Evolutionary conservation across 1,140 invertebrate genomes (phyloP).

Genomic region (Drosophila kikkawai): DNA sequence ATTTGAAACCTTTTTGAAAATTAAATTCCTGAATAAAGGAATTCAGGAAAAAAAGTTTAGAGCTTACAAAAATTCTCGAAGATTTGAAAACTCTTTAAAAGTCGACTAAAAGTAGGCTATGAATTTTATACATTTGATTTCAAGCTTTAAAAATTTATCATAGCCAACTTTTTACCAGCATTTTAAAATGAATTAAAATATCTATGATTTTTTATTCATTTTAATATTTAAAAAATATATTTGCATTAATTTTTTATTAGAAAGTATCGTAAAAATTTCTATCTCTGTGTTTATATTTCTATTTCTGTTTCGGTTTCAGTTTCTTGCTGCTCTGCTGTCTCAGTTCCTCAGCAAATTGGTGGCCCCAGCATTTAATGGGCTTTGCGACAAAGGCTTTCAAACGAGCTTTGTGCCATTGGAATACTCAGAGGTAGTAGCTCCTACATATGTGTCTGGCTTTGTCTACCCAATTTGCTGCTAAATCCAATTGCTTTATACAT

Average conservation of each 20-base stretch:
- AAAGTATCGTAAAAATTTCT: not conserved
- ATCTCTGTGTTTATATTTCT: conserved; percentile 27
- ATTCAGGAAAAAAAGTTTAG: too few species aligned
- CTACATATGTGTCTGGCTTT: conserved; percentile 29
- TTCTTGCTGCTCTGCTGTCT: conserved; percentile 41
- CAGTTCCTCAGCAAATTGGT: conserved; percentile 57
- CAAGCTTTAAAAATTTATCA: not conserved
- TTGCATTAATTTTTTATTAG: not conserved
- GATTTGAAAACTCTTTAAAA: not conserved
- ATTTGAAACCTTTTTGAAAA: not conserved
- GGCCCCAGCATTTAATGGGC: conserved; percentile 66
- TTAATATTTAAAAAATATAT: too few species aligned
- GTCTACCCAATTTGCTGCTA: conserved; percentile 45
- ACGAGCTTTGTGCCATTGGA: conserved; percentile 38
- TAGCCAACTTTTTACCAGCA: not conserved
- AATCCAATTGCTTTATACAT: conserved; percentile 45
- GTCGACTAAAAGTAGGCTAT: not conserved
- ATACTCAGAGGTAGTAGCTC: conserved; percentile 18
- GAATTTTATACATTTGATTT: not conserved
- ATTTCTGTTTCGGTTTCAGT: conserved; percentile 41
- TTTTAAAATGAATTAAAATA: not conserved
- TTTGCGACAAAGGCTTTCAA: conserved; percentile 57
- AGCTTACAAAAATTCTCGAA: not conserved
- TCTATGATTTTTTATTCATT: not conserved
- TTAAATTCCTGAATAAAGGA: too few species aligned